A percentile compares a stretch with the other conserved stretches of the same genome.
Conservation (phyloP, 2,113 vertebrate species). For the Rhinoderma darwinii region DNA sequence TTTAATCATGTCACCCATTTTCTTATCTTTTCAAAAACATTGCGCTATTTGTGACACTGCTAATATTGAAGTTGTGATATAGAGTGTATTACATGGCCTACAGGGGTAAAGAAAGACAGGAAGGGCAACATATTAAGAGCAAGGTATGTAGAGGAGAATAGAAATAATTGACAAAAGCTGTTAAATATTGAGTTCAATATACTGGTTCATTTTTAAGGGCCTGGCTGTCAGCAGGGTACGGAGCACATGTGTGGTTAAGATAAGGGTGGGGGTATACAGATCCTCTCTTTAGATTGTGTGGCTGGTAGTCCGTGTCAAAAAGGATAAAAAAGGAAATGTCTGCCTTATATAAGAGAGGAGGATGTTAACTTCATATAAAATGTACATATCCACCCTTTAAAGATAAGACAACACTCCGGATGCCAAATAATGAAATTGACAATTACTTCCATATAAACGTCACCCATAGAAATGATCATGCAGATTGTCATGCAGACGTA, state of each 20-base stretch:
- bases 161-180: slow-evolving; percentile 10
- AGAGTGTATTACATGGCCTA: not conserved
- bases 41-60: slow-evolving; percentile 31
- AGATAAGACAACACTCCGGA: not conserved
- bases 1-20: slow-evolving; percentile 38
- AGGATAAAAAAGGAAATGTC: not conserved
- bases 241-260: slow-evolving; percentile 20
- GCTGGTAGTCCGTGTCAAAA: not conserved
- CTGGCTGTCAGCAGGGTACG: not conserved
- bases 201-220: not conserved
- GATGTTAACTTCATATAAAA: not conserved
- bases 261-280: slow-evolving; percentile 4
- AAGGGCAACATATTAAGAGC: slow-evolving; percentile 26
- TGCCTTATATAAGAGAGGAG: not conserved
- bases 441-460: not conserved
- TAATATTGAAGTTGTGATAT: slow-evolving; percentile 25
- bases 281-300: not conserved
- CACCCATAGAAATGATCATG: not conserved
- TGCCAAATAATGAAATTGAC: not conserved
- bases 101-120: not conserved
- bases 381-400: not conserved
- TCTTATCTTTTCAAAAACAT: slow-evolving; percentile 36
- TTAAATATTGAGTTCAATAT: slow-evolving; percentile 18
- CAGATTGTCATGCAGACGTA: not conserved
- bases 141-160: not conserved